Percentiles rank a stretch among this genome's conserved stretches.
These are phyloP conservation scores for Chaetorhynchus papuensis DNA, from an alignment of 2,113 vertebrate genomes.

Conservation along the genomic window DNA sequence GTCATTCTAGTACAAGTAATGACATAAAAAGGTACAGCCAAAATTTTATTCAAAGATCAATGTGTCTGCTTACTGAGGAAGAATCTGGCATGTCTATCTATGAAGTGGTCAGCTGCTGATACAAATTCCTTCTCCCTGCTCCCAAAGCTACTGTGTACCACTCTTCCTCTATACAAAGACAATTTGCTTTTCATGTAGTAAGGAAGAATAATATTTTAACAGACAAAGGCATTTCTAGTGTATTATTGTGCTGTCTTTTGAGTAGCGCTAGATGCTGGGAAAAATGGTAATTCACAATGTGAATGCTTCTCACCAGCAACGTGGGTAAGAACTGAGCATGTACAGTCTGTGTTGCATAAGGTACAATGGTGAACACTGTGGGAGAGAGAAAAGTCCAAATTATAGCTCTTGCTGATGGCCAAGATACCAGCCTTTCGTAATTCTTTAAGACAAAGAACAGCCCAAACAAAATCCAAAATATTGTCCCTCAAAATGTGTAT, in stretches of 20 bases:
- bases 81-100: background rate
- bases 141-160: slow-evolving; percentile 42
- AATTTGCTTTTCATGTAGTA: slow-evolving; percentile 75
- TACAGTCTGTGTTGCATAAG: slow-evolving; percentile 65
- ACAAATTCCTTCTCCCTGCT: slow-evolving; percentile 6
- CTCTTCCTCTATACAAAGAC: slow-evolving; percentile 68
- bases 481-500: background rate
- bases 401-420: slow-evolving; percentile 30
- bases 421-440: slow-evolving; percentile 33
- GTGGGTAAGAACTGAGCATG: slow-evolving; percentile 60
- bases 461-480: slow-evolving; percentile 16
- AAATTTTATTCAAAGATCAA: background rate
- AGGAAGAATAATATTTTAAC: slow-evolving; percentile 77
- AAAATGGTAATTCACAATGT: slow-evolving; percentile 80
- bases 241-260: slow-evolving; percentile 77
- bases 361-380: slow-evolving; percentile 68
- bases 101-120: slow-evolving; percentile 38
- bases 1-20: background rate
- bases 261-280: slow-evolving; percentile 73
- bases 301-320: slow-evolving; percentile 67
- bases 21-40: background rate
- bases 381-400: slow-evolving; percentile 63
- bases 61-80: slow-evolving; percentile 4
- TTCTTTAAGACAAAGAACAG: background rate
- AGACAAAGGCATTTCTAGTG: slow-evolving; percentile 77